A percentile compares a stretch with the other conserved stretches of the same genome.
phyloP scores from a whole-genome alignment of 2,888 invertebrate genomes.

The Synanthedon myopaeformis region DNA sequence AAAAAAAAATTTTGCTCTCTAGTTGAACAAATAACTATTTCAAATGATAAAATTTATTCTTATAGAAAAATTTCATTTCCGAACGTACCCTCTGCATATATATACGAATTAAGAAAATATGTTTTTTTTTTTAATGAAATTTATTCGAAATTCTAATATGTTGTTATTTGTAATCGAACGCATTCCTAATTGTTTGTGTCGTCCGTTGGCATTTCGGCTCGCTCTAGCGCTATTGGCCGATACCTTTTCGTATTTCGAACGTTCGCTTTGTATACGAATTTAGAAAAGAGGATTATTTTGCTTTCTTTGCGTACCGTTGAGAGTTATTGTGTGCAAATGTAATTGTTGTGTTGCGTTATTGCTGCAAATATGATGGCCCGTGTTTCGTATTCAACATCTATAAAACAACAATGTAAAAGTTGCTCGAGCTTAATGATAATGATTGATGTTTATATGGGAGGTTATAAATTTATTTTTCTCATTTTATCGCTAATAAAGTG shows the following conservation, averaged over 20 bases:
- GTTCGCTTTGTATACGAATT: constrained; percentile 61
- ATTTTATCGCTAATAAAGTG: neutral
- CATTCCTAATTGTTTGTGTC: constrained; percentile 61
- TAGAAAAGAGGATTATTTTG: constrained; percentile 56
- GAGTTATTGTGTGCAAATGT: constrained; percentile 62
- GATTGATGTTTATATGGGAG: neutral
- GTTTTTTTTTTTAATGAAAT: neutral
- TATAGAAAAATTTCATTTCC: too few relatives aligned
- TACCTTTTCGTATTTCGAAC: constrained; percentile 58
- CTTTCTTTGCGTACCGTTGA: constrained; percentile 47
- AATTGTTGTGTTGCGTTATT: constrained; percentile 56
- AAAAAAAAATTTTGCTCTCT: too few relatives aligned
- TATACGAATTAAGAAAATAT: neutral
- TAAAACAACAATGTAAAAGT: constrained; percentile 18
- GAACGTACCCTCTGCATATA: neutral
- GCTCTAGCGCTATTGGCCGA: constrained; percentile 51
- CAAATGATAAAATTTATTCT: too few relatives aligned
- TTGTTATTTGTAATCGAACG: constrained; percentile 50
- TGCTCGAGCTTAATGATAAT: constrained; percentile 8
- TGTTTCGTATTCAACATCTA: constrained; percentile 17
- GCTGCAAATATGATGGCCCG: constrained; percentile 24
- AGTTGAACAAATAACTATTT: too few relatives aligned
- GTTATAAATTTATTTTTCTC: neutral
- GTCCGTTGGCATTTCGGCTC: constrained; percentile 55
- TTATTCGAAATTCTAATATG: neutral